Evolutionary conservation across 2,888 invertebrate genomes (phyloP).

Genomic region (Entomobrya proxima): DNA sequence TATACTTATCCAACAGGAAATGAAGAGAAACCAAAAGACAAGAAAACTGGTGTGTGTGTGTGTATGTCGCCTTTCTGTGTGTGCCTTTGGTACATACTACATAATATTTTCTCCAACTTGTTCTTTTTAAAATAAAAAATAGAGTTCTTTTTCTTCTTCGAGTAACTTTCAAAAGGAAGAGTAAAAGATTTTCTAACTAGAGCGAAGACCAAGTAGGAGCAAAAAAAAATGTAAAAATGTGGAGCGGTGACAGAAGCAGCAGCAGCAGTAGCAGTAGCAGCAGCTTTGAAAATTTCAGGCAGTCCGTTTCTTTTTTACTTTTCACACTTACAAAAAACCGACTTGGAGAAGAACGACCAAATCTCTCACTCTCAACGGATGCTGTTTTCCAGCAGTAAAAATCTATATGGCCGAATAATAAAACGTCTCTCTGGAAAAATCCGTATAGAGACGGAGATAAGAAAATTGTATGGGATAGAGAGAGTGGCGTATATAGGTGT

Average conservation of each 20-base stretch:
- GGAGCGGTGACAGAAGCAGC: constrained; percentile 41
- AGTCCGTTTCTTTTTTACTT: neutral
- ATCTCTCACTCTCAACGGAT: neutral
- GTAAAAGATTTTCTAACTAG: constrained; percentile 18
- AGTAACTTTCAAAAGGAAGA: constrained; percentile 5
- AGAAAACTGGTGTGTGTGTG: no score
- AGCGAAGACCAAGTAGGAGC: neutral
- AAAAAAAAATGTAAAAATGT: constrained; percentile 34
- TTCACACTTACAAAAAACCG: neutral
- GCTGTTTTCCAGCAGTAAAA: neutral
- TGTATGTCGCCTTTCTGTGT: no score
- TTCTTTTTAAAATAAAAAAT: neutral
- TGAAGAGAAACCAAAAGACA: neutral
- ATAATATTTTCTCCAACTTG: neutral
- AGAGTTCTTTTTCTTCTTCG: no score
- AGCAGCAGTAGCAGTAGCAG: constrained; percentile 23
- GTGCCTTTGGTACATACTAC: no score
- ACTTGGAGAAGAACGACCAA: neutral
- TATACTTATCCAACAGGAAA: neutral
- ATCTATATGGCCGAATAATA: no score
- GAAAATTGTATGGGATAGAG: neutral
- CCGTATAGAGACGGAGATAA: neutral
- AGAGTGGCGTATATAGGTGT: no score
- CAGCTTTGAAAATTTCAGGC: constrained; percentile 17
- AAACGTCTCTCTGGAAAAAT: no score